These are phyloP conservation scores for Chalcis sispes DNA, from an alignment of 2,888 invertebrate genomes.

Conservation along the genomic window DNA sequence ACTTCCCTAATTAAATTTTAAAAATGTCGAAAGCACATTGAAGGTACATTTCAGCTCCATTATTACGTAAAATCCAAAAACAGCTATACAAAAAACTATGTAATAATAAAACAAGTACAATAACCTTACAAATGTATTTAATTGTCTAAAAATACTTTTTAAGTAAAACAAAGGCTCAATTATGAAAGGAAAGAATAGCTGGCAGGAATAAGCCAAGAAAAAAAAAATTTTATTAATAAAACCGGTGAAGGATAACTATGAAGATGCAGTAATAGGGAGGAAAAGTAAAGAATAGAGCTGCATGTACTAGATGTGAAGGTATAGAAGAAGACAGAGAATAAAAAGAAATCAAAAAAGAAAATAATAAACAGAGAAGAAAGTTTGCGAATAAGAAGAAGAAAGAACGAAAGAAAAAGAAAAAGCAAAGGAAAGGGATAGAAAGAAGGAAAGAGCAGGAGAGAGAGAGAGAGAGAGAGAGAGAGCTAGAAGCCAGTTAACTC, in stretches of 20 bases:
- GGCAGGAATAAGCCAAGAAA: background rate
- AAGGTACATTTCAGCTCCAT: too few species aligned
- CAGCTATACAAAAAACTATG: too few species aligned
- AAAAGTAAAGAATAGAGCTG: constrained; percentile 36
- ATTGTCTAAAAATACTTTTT: too few species aligned
- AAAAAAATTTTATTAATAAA: constrained; percentile 37
- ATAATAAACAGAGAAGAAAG: constrained; percentile 1
- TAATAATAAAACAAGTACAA: too few species aligned
- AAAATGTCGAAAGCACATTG: too few species aligned
- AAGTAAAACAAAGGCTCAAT: too few species aligned
- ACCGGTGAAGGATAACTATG: constrained; percentile 19
- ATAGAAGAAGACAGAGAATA: background rate
- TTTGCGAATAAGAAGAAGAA: background rate
- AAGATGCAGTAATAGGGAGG: constrained; percentile 20
- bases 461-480: constrained; percentile 15
- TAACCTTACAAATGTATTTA: too few species aligned
- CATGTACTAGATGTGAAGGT: background rate
- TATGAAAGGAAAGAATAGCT: too few species aligned
- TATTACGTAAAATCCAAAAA: too few species aligned
- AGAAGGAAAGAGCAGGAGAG: constrained; percentile 13
- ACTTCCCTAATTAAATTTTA: too few species aligned
- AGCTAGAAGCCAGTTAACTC: constrained; percentile 49
- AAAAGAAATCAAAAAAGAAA: background rate
- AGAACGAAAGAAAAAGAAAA: background rate
- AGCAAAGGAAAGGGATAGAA: constrained; percentile 5